A percentile compares a stretch with the other conserved stretches of the same genome.
phyloP scores from a whole-genome alignment of 1,140 invertebrate species.

The Papilio helenus region DNA sequence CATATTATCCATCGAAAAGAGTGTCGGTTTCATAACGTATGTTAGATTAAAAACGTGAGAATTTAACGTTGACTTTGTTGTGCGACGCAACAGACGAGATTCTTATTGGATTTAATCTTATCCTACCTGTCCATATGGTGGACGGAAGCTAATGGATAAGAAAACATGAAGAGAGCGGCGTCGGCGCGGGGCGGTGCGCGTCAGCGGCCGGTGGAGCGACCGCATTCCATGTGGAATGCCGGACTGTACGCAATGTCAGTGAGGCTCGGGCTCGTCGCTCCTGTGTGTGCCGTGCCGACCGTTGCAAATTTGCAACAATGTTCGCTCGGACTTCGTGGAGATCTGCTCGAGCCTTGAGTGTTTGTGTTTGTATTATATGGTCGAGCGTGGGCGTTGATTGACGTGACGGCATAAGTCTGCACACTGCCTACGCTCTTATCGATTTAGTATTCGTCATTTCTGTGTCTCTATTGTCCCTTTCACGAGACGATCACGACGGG shows the following conservation, averaged over 20 bases:
- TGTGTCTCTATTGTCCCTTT: background rate
- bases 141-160: conserved; percentile 72
- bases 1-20: background rate
- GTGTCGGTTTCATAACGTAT: conserved; percentile 22
- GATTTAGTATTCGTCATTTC: conserved; percentile 4
- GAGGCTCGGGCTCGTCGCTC: conserved; percentile 67
- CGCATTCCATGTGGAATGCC: conserved; percentile 81
- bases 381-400: conserved; percentile 57
- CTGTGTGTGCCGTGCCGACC: conserved; percentile 45
- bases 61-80: conserved; percentile 12
- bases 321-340: conserved; percentile 46
- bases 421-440: conserved; percentile 48
- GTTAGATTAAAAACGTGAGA: conserved; percentile 23
- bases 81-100: conserved; percentile 48
- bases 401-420: conserved; percentile 64
- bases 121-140: conserved; percentile 76
- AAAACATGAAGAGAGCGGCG: conserved; percentile 75
- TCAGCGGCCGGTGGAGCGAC: conserved; percentile 77
- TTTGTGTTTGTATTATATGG: conserved; percentile 49
- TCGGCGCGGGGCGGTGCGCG: conserved; percentile 74
- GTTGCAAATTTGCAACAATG: conserved; percentile 71
- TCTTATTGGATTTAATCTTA: conserved; percentile 70
- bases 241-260: conserved; percentile 81
- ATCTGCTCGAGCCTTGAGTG: conserved; percentile 44
- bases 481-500: background rate